Percentiles rank a stretch among this genome's conserved stretches.
These are phyloP conservation scores for Sinohyriopsis cumingii DNA, from an alignment of 2,888 invertebrate genomes.

Conservation along the genomic window DNA sequence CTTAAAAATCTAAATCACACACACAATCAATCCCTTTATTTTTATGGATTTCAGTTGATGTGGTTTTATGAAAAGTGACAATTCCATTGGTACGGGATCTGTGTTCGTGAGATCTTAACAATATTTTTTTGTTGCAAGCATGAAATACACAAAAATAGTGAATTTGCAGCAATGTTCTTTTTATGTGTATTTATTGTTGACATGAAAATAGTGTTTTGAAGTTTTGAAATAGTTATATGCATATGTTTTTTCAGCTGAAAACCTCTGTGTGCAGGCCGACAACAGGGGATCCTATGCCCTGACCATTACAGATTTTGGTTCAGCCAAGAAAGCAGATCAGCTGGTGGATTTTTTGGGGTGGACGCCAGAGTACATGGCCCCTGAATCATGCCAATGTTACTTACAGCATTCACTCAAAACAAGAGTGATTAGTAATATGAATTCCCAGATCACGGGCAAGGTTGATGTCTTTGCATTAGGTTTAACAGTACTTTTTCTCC, in stretches of 20 bases:
- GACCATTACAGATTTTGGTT: constrained; percentile 46
- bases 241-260: constrained; percentile 35
- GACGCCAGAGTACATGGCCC: constrained; percentile 47
- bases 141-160: no score
- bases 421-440: background rate
- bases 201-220: no score
- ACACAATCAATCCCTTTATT: no score
- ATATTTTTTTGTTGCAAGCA: no score
- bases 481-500: constrained; percentile 36
- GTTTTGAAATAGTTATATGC: no score
- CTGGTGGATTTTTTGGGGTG: constrained; percentile 27
- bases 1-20: no score
- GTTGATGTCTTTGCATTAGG: constrained; percentile 40
- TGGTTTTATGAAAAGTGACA: no score
- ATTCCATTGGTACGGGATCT: no score
- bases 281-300: constrained; percentile 7
- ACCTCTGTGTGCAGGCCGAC: constrained; percentile 22
- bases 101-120: no score
- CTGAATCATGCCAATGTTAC: constrained; percentile 33
- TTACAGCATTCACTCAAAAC: constrained; percentile 10
- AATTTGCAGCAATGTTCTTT: no score
- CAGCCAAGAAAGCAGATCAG: constrained; percentile 33
- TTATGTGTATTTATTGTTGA: no score
- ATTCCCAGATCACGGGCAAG: constrained; percentile 26
- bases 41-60: no score